These are phyloP conservation scores for Tipula vernalis DNA, from an alignment of 2,888 invertebrate species.

Conservation along the genomic window DNA sequence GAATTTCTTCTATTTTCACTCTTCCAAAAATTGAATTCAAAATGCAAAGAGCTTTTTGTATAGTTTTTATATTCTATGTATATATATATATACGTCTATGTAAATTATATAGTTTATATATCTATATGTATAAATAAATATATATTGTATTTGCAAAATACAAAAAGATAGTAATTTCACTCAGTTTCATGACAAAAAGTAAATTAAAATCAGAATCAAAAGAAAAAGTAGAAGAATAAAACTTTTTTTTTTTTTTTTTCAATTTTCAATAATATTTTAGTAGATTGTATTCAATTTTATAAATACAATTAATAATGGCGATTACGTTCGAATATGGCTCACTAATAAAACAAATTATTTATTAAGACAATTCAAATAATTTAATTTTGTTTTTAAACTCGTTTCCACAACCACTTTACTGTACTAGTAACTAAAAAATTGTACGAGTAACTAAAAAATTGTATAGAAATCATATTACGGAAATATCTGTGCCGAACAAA, in stretches of 20 bases:
- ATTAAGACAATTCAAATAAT: no score
- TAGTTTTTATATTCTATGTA: background rate
- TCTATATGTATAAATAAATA: background rate
- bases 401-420: no score
- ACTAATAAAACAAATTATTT: no score
- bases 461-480: no score
- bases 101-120: background rate
- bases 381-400: no score
- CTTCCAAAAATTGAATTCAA: background rate
- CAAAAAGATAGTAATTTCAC: background rate
- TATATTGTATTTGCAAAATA: background rate
- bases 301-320: background rate
- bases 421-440: no score
- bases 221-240: background rate
- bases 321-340: no score
- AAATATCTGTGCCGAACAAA: no score
- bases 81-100: background rate
- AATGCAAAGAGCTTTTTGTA: background rate
- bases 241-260: no score
- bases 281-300: background rate
- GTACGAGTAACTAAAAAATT: no score
- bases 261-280: background rate
- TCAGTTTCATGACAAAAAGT: background rate
- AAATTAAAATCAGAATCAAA: background rate
- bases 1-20: background rate